Base-by-base conservation (phyloP, 1,140 invertebrate species). In the Zaprionus capensis region DNA sequence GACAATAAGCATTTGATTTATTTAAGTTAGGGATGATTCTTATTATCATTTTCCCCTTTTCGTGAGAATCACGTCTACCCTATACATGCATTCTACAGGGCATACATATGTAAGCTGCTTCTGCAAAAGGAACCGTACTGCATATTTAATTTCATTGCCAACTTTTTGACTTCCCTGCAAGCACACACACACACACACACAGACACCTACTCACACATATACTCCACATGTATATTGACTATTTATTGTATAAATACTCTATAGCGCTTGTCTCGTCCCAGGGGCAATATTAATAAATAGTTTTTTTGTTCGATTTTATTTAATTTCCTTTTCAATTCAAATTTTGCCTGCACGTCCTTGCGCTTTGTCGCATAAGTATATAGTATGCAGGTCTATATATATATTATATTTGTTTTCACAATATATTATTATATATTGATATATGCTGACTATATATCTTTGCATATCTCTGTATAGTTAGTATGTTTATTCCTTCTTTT, bases 281-380 rank as follows among this genome's bases (percentile, higher is more conserved):
- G 7, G 17, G 7, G 1, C 17, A 49, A 17, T 22, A 49, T 49
- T 49, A 11, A 36, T 38, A 66, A 55, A 66, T 34, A 36, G 12
- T 26, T 14, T 15, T 41, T 28, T 62, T n/a, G 9, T 15, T 31
- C 4, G 24, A 24, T 53, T 66, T 34, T 46, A 67, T 58, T 67
- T 34, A 57, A 67, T 67, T 58, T 67, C 51, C 31, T 55, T 74
- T 71, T 58, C 61, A 51, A 71, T 62, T 65, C 31, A 70, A 62
- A 69, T 58, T 69, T 57, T 55, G 49, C 14, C 26, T 14, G 15
- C 22, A 4, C 31, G 31, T 34, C 11, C 15, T 15, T 7, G n/a
- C 53, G n/a, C 53, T 28, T 31, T 28, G n/a, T 22, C 17, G 14
- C 38, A 22, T 46, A 53, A 24, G 17, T 1, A 24, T 24, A 53